Evolutionary conservation across 2,113 vertebrate species (phyloP), one percentile per base, ranked within the genome.

Genomic region (Corynorhinus townsendii): DNA sequence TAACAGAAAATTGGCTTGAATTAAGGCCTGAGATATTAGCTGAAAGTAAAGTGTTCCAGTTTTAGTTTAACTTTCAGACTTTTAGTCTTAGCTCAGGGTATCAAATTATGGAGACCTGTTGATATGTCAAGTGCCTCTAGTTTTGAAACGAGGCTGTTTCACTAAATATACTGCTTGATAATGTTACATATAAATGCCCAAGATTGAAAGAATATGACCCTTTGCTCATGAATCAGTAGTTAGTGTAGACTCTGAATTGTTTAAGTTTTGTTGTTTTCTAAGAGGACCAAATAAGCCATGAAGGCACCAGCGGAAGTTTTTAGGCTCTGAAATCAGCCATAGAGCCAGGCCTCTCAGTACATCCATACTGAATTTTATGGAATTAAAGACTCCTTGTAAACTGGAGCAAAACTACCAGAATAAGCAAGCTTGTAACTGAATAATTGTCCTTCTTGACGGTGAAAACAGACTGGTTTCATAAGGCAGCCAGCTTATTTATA

Each of bases 31-130:
- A 81, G 38, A 38, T 5, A 52, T 72, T 56, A 79, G 84, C 56
- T 79, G 45, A 85, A 84, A 92, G 38, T 33, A 62, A 88, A 38
- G 52, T 19, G 19, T 85, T 85, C 82, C 62, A 71, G 43, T 77
- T 91, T 54, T 76, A 68, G 45, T 77, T 69, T 75, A 90, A 86
- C 43, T 82, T 91, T 30, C n/a, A 85, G 82, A 86, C 56, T 89
- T n/a, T 45, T 47, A 15, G 28, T 40, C 66, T 79, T 47, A 72
- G 35, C 26, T 40, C 22, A 52, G 2, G 17, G 14, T 54, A 8
- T 92, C 15, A 49, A 26, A 33, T 90, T 69, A 38, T 43, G 49
- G 89, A 19, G 64, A 35, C 40, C 24, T 68, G 22, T 76, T 43
- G 17, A 45, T 49, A 12, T 5, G 4, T 66, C 20, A 77, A 38